These are phyloP conservation scores for Cyanistes caeruleus DNA, from an alignment of 2,113 vertebrate genomes.

Conservation along the genomic window DNA sequence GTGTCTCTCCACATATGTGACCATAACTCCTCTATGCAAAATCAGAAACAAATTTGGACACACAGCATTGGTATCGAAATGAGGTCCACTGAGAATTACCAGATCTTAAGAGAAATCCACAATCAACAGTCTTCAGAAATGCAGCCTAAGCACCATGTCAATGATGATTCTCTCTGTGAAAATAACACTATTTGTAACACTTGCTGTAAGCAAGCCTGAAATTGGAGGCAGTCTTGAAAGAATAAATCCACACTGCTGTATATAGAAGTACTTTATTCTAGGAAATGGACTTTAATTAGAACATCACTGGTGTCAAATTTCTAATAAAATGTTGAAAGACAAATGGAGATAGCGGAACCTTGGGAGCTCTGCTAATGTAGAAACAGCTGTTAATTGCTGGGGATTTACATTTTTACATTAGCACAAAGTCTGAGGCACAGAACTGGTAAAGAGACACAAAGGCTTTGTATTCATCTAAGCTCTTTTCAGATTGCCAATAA, in stretches of 20 bases:
- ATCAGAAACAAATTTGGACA: not conserved
- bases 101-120: not conserved
- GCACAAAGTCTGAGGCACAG: constrained; percentile 25
- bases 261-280: constrained; percentile 29
- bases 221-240: constrained; percentile 8
- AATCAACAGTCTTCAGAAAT: constrained; percentile 14
- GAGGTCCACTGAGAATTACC: not conserved
- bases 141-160: not conserved
- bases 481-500: not conserved
- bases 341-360: constrained; percentile 53
- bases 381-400: constrained; percentile 57
- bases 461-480: not conserved
- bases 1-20: not conserved
- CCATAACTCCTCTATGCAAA: not conserved
- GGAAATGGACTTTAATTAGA: constrained; percentile 72
- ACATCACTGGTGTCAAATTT: constrained; percentile 64
- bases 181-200: constrained; percentile 25
- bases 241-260: not conserved
- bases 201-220: constrained; percentile 47
- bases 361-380: constrained; percentile 36
- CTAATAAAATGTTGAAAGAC: constrained; percentile 72
- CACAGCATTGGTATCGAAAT: not conserved
- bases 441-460: constrained; percentile 49
- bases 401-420: constrained; percentile 71
- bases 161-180: constrained; percentile 20